Evolutionary conservation across 2,888 invertebrate genomes (phyloP), one percentile per base, ranked within the genome.

Genomic region (Atrina japonica): DNA sequence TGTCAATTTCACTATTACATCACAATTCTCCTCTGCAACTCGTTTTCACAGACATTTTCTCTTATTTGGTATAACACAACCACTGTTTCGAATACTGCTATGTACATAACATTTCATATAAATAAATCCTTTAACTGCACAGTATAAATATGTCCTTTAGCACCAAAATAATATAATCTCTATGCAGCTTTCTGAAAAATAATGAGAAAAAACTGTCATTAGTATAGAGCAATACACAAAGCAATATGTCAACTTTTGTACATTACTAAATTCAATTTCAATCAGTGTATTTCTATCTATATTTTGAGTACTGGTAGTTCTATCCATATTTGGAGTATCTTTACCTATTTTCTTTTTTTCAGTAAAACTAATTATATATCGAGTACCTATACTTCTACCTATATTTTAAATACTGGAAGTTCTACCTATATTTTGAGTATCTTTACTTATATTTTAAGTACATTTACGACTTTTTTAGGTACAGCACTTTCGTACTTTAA

Each of bases 11-110:
- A 21, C 52, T 21, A 11, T 21, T 52, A 21, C 14, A 52, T 52
- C 52, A 52, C 52, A 52, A 52, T 18, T 52, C 16, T 52, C 52
- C 52, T 52, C 52, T 16, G 9, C 23, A 11, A 11, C 35, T 35
- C 11, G 35, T 35, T 35, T 7, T 11, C 35, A 35, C 35, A 35
- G 35, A 35, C 35, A 11, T 11, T 7, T 11, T 35, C n/a, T 35
- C 35, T 7, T 5, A 35, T 35, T 35, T 35, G 35, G n/a, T 47
- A 18, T 47, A 18, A 16, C 52, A 52, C 52, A 52, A 52, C 52
- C 52, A 52, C 35, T 35, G 52, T 52, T 52, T 47, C 11, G 52
- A 52, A 52, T 52, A 52, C 52, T 52, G 52, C 23, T 52, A 11
- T 52, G 52, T 25, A 18, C 21, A 47, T 47, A 47, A 21, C 11